Evolutionary conservation across 1,140 invertebrate species (phyloP), one percentile per base, ranked within the genome.

Genomic region (Scaptomyza graminum): DNA sequence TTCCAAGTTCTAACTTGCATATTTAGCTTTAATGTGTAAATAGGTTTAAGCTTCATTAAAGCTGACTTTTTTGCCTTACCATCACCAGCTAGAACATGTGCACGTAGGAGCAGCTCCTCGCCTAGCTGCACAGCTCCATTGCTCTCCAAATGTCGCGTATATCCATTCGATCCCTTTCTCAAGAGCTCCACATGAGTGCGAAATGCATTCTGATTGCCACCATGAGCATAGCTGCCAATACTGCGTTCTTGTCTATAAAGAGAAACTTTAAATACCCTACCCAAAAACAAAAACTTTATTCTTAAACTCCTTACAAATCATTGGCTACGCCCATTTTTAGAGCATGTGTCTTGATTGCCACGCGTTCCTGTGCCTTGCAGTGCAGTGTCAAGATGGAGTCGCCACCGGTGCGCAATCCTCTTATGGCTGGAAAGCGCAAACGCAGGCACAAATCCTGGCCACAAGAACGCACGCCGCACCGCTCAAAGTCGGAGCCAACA

Each of bases 61-160:
- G 18, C 18, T 22, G 2, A 22, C 1, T 13, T 7, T 6, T 3
- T 31, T 31, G 28, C 9, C 8, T 50, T 90, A 95, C 95, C 95
- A 88, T 95, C 94, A 22, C 93, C 94, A 41, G 93, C 91, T 51
- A 92, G 90, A 6, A 95, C 93, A 49, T 93, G 92, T 13, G 93
- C 94, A 39, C 94, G 91, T n/a, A 95, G 84, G 55, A 95, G 76
- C 12, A 95, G 83, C 59, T 95, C 94, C 80, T 95, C 95, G 7
- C 95, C 95, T n/a, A 95, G 80, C 43, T 93, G 89, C 9, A 95
- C 94, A 8, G 93, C 92, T 7, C 93, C 93, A 39, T 94, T 93
- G 3, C 92, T 78, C 64, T 93, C 92, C 55, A 95, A 91, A 57
- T 92, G 92, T 4, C 93, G 87, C 41, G 93, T 93, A 76, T 94